Conservation (phyloP, 1,140 invertebrate genomes). For the Drosophila varians region DNA sequence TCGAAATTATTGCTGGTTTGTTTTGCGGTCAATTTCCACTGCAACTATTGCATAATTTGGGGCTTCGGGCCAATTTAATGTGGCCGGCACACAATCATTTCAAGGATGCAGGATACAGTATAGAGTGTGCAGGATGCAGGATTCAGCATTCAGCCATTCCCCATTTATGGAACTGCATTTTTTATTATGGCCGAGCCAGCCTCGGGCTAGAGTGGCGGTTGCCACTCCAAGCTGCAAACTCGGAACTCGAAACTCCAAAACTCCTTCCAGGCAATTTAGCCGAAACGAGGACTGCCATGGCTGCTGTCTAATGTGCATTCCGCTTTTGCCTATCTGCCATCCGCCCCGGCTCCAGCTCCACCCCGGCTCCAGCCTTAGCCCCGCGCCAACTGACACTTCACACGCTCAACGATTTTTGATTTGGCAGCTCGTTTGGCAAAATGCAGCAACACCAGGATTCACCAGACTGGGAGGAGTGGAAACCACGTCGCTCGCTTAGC, state of each 20-base stretch:
- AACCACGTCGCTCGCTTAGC: slow-evolving; percentile 40
- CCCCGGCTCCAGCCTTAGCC: not conserved
- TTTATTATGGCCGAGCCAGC: slow-evolving; percentile 2
- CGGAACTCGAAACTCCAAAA: not conserved
- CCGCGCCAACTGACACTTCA: slow-evolving; percentile 49
- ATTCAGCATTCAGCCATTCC: slow-evolving; percentile 6
- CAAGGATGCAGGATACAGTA: slow-evolving; percentile 3
- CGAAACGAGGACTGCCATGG: slow-evolving; percentile 31
- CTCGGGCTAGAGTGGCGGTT: not conserved
- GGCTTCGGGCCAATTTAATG: slow-evolving; percentile 36
- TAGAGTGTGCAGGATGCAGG: not conserved
- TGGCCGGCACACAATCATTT: slow-evolving; percentile 6
- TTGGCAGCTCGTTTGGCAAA: slow-evolving; percentile 73
- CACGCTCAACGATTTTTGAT: slow-evolving; percentile 69
- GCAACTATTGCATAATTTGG: slow-evolving; percentile 45
- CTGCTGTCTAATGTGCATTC: slow-evolving; percentile 48
- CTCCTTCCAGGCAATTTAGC: slow-evolving; percentile 39
- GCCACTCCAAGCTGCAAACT: not conserved
- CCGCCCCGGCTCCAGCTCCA: not conserved
- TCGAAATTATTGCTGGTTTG: slow-evolving; percentile 55
- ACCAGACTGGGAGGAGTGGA: no score
- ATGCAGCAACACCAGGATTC: slow-evolving; percentile 26
- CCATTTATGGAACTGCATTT: slow-evolving; percentile 21
- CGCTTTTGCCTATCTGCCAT: slow-evolving; percentile 2
- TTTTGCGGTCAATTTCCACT: slow-evolving; percentile 53